Conservation (phyloP, 2,113 vertebrate genomes). For the Tursiops truncatus region DNA sequence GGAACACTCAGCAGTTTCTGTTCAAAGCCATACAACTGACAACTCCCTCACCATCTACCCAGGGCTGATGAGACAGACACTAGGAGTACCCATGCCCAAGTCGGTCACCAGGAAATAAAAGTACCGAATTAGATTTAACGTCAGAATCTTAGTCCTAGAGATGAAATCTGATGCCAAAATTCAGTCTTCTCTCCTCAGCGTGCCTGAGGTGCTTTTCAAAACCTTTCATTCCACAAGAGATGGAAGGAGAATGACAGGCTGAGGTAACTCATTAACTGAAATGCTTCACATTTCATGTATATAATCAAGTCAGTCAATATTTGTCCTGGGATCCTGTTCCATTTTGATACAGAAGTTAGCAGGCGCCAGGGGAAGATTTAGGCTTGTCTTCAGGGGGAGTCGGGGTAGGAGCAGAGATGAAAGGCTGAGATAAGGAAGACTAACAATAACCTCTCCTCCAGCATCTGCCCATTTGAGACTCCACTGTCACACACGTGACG, state of each 20-base stretch:
- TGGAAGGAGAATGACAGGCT: neutral
- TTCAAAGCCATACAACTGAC: neutral
- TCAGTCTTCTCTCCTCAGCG: neutral
- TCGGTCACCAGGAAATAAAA: neutral
- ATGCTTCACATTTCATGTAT: neutral
- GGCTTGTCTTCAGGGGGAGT: neutral
- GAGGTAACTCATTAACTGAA: neutral
- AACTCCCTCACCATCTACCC: neutral
- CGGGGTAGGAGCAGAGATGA: neutral
- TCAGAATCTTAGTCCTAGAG: neutral
- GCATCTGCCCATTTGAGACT: no score
- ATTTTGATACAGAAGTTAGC: neutral
- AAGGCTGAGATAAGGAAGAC: neutral
- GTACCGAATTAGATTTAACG: neutral
- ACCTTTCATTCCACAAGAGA: neutral
- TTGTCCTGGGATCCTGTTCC: neutral
- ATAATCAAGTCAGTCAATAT: neutral
- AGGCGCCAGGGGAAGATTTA: fast-evolving
- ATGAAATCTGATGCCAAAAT: neutral
- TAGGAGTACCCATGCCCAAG: neutral
- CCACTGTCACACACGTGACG: neutral
- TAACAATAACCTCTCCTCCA: neutral
- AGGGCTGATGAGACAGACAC: neutral
- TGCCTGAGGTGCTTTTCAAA: neutral
- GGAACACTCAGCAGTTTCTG: neutral